Percentiles rank a stretch among this genome's conserved stretches.
These are phyloP conservation scores for Cacoxenus indagator DNA, from an alignment of 2,888 invertebrate genomes.

Conservation along the genomic window DNA sequence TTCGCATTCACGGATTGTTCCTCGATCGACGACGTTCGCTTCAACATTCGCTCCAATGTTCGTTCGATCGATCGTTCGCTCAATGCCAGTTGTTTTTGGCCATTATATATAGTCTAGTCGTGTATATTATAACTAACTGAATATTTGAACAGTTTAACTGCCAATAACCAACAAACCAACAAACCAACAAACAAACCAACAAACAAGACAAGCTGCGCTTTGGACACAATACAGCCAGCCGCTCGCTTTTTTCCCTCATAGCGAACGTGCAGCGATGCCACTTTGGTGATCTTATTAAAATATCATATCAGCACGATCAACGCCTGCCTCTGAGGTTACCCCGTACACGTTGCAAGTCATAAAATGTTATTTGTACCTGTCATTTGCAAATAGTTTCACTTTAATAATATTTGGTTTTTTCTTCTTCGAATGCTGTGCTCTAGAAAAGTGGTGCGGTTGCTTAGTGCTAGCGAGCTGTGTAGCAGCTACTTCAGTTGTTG, in stretches of 20 bases:
- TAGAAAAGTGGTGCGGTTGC: background rate
- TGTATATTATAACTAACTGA: slow-evolving; percentile 54
- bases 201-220: slow-evolving; percentile 33
- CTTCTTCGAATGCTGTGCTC: background rate
- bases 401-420: slow-evolving; percentile 21
- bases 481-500: too few relatives aligned
- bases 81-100: slow-evolving; percentile 49
- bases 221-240: too few relatives aligned
- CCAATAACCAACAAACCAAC: slow-evolving; percentile 26
- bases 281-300: slow-evolving; percentile 60
- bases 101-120: slow-evolving; percentile 64
- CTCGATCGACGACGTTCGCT: background rate
- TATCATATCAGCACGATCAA: slow-evolving; percentile 60
- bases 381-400: slow-evolving; percentile 52
- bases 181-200: too few relatives aligned
- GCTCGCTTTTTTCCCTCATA: background rate
- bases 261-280: slow-evolving; percentile 17
- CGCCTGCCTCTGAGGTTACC: slow-evolving; percentile 30
- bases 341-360: slow-evolving; percentile 4
- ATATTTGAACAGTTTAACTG: slow-evolving; percentile 27
- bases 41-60: background rate
- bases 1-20: background rate
- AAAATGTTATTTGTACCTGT: slow-evolving; percentile 63
- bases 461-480: background rate
- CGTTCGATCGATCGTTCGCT: background rate